Percentiles rank a stretch among this genome's conserved stretches.
Conservation (phyloP, 1,140 invertebrate species). For the Luehdorfia chinensis region DNA sequence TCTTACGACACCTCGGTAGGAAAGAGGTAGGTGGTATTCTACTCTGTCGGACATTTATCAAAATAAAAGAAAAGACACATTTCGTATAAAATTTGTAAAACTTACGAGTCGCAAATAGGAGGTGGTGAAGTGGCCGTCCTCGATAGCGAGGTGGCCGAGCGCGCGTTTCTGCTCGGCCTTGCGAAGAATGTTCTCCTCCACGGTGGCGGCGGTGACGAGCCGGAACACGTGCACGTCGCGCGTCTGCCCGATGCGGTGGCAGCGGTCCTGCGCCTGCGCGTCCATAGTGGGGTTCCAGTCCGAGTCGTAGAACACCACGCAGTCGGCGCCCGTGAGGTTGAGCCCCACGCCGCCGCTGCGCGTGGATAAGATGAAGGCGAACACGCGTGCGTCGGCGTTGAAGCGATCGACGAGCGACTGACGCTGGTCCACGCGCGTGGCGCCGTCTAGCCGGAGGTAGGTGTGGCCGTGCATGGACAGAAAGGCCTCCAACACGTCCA, state of each 20-base stretch:
- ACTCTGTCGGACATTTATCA: too few relatives aligned
- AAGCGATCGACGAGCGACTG: conserved; percentile 99
- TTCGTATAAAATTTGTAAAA: too few relatives aligned
- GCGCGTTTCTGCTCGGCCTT: conserved; percentile 99
- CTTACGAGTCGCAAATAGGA: conserved; percentile 95
- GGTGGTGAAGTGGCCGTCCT: conserved; percentile 99
- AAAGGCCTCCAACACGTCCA: conserved; percentile 98
- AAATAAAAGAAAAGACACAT: too few relatives aligned
- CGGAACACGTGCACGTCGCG: conserved; percentile 99
- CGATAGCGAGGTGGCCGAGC: conserved; percentile 98
- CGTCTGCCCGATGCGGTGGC: conserved; percentile 99
- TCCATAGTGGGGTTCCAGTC: conserved; percentile 99
- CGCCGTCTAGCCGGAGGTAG: conserved; percentile 97
- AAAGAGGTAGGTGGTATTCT: too few relatives aligned
- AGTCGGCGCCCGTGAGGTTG: conserved; percentile 99
- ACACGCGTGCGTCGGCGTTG: conserved; percentile 96
- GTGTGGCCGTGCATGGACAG: conserved; percentile 98
- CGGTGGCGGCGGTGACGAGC: conserved; percentile 96
- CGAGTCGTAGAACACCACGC: conserved; percentile 99
- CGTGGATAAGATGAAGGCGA: conserved; percentile 98
- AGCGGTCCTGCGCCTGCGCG: conserved; percentile 98
- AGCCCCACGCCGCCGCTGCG: conserved; percentile 98
- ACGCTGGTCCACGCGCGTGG: conserved; percentile 96
- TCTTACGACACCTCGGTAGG: too few relatives aligned
- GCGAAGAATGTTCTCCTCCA: conserved; percentile 99